Base-by-base conservation (phyloP, 2,888 invertebrate species). In the Ecliptopera silaceata region DNA sequence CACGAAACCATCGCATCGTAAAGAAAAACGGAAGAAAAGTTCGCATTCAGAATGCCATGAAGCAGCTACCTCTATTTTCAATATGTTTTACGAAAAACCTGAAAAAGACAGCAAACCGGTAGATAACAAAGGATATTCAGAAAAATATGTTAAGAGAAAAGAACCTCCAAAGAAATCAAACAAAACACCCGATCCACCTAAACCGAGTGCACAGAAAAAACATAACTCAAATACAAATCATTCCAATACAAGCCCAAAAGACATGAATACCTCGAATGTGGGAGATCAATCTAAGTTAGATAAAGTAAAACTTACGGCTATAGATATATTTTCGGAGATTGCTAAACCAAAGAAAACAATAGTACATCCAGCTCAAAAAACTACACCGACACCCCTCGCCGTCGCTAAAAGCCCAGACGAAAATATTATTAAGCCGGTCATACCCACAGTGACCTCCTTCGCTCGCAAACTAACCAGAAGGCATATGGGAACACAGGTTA, bases 11-110 rank as follows among this genome's bases (percentile, higher is more conserved):
- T 80, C 84, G 13, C 90, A 91, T 68, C 83, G 90, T 39, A 91
- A 90, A 77, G 91, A 91, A 76, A 91, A 91, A 74, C 82, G 88
- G 22, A 91, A 88, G 69, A 91, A 89, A 88, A 75, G 51, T 15
- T 75, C 71, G 59, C 65, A 74, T 15, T 70, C 70, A 52, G 85
- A 80, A 64, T 72, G 70, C 69, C 64, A 64, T 52, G 80, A 83
- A 58, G 39, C 67, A 29, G 61, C 75, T 50, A 84, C 82, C 58
- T 72, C 80, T 15, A 70, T 78, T 50, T 72, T 74, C 46, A 81
- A 79, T 67, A 72, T 80, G 63, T 78, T 71, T 69, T 74, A 75
- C 68, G 70, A 49, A 43, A 63, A 45, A 29, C 34, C 63, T 46
- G 65, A 72, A 55, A 83, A 78, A 64, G 79, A 80, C 53, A 64